Evolutionary conservation across 2,797 vertebrate genomes (phyloP).

Genomic region (Bradypus variegatus): DNA sequence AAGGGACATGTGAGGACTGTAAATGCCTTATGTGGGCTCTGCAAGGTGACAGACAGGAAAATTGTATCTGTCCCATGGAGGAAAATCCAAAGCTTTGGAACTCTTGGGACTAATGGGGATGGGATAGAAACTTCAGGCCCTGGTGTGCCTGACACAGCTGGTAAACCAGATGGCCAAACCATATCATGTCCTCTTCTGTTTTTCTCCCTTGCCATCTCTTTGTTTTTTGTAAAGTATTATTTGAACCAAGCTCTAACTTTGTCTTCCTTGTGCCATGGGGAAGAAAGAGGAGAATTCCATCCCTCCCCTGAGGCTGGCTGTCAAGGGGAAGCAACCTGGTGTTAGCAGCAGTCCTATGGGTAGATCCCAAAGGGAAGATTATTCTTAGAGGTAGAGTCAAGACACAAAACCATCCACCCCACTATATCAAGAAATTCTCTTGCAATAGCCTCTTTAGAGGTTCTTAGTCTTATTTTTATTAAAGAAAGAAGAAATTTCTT

Average conservation of each 20-base stretch:
- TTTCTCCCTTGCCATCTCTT: not conserved
- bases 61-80: not conserved
- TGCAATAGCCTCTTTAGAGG: not conserved
- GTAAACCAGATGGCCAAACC: not conserved
- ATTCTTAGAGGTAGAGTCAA: not conserved
- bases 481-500: slow-evolving; percentile 17
- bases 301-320: not conserved
- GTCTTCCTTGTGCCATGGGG: not conserved
- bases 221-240: not conserved
- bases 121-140: not conserved
- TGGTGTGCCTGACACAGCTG: not conserved
- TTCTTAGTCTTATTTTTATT: slow-evolving; percentile 2
- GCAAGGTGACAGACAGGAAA: not conserved
- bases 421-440: not conserved
- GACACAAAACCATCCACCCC: not conserved
- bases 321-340: not conserved
- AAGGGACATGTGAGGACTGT: not conserved
- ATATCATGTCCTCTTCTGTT: not conserved
- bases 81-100: not conserved
- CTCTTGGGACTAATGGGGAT: not conserved
- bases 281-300: not conserved
- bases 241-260: not conserved
- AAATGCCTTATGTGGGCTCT: not conserved
- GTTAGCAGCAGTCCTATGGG: not conserved
- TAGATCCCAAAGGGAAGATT: not conserved